Conservation (phyloP, 1,140 invertebrate species). For the Sycobia sp. region DNA sequence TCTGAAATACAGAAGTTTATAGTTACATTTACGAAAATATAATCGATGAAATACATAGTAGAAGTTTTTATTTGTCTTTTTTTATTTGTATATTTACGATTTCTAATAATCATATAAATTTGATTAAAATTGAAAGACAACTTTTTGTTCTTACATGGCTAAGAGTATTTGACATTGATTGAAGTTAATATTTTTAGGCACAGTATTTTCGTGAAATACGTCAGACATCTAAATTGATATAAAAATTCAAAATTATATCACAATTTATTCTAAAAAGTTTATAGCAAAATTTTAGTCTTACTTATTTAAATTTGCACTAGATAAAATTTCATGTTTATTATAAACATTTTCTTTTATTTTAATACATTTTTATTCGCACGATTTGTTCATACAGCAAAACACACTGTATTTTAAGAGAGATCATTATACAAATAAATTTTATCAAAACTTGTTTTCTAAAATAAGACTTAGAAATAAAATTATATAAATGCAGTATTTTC, state of each 20-base stretch:
- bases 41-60: neutral
- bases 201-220: slow-evolving; percentile 17
- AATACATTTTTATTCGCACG: slow-evolving; percentile 15
- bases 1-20: slow-evolving; percentile 7
- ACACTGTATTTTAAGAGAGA: slow-evolving; percentile 1
- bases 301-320: neutral
- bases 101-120: slow-evolving; percentile 5
- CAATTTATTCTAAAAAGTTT: too few relatives aligned
- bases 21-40: slow-evolving; percentile 1
- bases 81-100: neutral
- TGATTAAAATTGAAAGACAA: slow-evolving; percentile 21
- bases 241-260: slow-evolving; percentile 14
- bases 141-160: slow-evolving; percentile 22
- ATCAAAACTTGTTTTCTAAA: slow-evolving; percentile 12
- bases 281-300: too few relatives aligned
- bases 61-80: slow-evolving; percentile 1
- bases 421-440: slow-evolving; percentile 15
- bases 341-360: neutral
- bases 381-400: neutral
- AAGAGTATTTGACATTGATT: slow-evolving; percentile 25
- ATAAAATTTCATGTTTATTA: neutral
- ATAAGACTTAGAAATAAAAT: slow-evolving; percentile 11
- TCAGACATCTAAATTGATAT: neutral
- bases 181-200: slow-evolving; percentile 27
- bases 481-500: slow-evolving; percentile 19